Base-by-base conservation (phyloP, 2,888 invertebrate species). In the Latrodectus hesperus region DNA sequence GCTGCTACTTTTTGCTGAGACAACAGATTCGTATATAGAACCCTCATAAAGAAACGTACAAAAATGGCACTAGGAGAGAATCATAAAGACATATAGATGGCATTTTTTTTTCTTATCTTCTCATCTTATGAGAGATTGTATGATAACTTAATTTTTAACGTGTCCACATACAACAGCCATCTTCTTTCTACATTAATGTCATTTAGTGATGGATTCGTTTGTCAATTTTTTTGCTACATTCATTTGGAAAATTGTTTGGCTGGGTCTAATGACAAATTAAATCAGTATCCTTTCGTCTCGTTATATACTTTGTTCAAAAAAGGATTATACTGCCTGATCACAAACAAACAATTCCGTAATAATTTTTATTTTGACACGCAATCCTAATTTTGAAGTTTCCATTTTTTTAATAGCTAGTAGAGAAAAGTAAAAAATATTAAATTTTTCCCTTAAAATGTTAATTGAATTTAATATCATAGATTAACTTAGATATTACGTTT, bases 1-100 rank as follows among this genome's bases (percentile, higher is more conserved):
- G 86, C 86, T 87, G 86, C 86, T 73, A 81, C 77, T 77, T 81
- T 81, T 81, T 87, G 86, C 86, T 77, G 86, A 87, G 72, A 87
- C 86, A 87, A 87, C 86, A 87, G 81, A 87, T 87, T 87, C 72
- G 73, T 77, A 79, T 77, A 87, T 52, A 51, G 72, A 81, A 67
- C 72, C 49, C 60, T 65, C 73, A 55, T 68, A 75, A 51, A 70
- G 70, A 60, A 78, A 78, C 53, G 53, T 14, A 49, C 14, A 71
- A 73, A 73, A 78, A 77, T 51, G 70, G 49, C 64, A 82, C 52
- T 51, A 84, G 78, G 84, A 72, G 77, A 12, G 77, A 84, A 84
- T 76, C 84, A 78, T 65, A 84, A 73, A 83, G 70, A 84, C 53
- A 55, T 74, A 81, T 74, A n/a, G 60, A 73, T n/a, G n/a, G 55